Evolutionary conservation across 2,113 vertebrate species (phyloP), one percentile per base, ranked within the genome.

Genomic region (Epinephelus lanceolatus): DNA sequence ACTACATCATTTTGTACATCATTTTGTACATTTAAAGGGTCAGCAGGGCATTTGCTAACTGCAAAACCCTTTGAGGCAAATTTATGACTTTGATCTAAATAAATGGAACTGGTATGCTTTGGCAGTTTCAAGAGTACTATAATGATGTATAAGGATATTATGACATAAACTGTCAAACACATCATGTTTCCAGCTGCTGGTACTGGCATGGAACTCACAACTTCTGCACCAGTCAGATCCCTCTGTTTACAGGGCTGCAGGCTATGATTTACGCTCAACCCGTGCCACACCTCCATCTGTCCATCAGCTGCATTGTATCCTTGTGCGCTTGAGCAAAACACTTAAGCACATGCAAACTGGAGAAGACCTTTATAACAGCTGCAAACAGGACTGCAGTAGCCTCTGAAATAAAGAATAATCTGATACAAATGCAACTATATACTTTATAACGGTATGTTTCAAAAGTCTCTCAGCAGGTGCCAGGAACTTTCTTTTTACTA

Each of bases 221-320:
- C 19, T 49, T 49, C 21, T 4, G 27, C 7, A 11, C 70, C 40
- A 23, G 33, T 84, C 25, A 40, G 49, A 37, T 61, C n/a, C 30
- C 30, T 75, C 45, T 75, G 71, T 75, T 75, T 53, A 37, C 47
- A 56, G 9, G 5, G 68, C 67, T 56, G 23, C 49, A 69, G 17
- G 59, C 49, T 30, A 60, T 65, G 75, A 78, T 37, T 59, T 63
- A 77, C 77, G 8, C 45, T 45, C 19, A 73, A 57, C 68, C 15
- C 11, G 3, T 71, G 18, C 45, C 71, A 59, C 47, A 74, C 17
- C 57, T 77, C 14, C 65, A 27, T 62, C n/a, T 49, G 42, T 53
- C 62, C 59, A 60, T 87, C 68, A 3, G 5, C 40, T 21, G 59
- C 56, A 72, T n/a, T 18, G 30, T 30, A 61, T n/a, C 53, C 30